Base-by-base conservation (phyloP, 2,888 invertebrate genomes). In the Eupithecia subumbrata region DNA sequence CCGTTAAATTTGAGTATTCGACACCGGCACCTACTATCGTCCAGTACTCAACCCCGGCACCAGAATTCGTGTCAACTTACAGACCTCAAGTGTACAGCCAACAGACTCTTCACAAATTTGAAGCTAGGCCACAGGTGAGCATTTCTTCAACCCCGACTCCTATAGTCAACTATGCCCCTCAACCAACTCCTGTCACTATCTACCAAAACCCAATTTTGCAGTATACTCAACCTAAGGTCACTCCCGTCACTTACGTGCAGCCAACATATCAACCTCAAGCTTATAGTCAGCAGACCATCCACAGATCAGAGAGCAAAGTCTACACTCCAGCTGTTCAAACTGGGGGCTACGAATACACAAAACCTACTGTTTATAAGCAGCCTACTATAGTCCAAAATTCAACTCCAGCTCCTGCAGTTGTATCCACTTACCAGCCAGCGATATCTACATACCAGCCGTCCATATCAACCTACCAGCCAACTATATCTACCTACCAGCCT, bases 151-250 rank as follows among this genome's bases (percentile, higher is more conserved):
- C 94, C 40, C 84, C 88, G 37, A 76, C 82, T 69, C 88, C 94
- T 68, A 81, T 84, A 76, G 84, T 91, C 25, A 86, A 89, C 76
- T 82, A 90, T 63, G 83, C 86, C 48, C 92, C 93, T 73, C 90
- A 92, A 78, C 88, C 90, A 70, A 91, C 93, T 60, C 87, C 91
- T 40, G 90, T 92, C 3, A 88, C 93, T 22, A 78, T 90, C 22
- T 93, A 94, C 76, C 87, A 93, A 82, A 94, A 94, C 79, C 94
- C 94, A 5, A 86, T 94, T 22, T 75, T 92, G 11, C 86, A 91
- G 80, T 93, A 91, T 76, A 88, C 87, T 5, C 87, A 91, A 82
- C 80, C 82, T 11, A 88, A 90, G 72, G 85, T 86, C n/a, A 88
- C 90, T 30, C 92, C 94, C n/a, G 82, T 89, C 1, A 84, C 89